A percentile compares a stretch with the other conserved stretches of the same genome.
Conservation (phyloP, 30 jellyfish, hydroid and myxozoan species). For the Pseudorhiza aurosa region DNA sequence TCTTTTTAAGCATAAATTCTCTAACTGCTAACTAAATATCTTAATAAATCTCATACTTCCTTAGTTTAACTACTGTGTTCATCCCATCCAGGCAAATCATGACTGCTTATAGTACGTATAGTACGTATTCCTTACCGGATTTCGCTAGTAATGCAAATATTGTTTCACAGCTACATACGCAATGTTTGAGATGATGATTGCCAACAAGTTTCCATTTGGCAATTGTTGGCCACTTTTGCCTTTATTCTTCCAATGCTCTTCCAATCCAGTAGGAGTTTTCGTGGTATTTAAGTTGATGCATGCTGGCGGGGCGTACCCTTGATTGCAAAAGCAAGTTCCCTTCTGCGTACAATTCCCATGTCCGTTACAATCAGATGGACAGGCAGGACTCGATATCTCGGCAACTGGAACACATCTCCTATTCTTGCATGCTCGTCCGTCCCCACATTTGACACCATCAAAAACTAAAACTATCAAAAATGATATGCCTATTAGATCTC, state of each 20-base stretch:
- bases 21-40: too few relatives aligned
- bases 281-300: not conserved
- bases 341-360: constrained; percentile 75
- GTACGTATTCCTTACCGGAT: too few relatives aligned
- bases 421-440: constrained; percentile 50
- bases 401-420: constrained; percentile 50
- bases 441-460: constrained; percentile 61
- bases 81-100: too few relatives aligned
- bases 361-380: constrained; percentile 66
- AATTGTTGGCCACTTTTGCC: not conserved
- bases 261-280: not conserved
- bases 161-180: too few relatives aligned
- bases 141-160: too few relatives aligned
- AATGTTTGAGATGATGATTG: too few relatives aligned
- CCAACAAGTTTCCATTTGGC: too few relatives aligned
- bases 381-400: constrained; percentile 9
- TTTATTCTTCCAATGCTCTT: not conserved
- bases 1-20: too few relatives aligned
- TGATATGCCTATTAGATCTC: too few relatives aligned
- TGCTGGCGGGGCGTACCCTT: constrained; percentile 3
- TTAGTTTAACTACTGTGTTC: too few relatives aligned
- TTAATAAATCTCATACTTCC: too few relatives aligned
- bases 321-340: constrained; percentile 54
- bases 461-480: constrained; percentile 8
- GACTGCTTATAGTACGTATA: too few relatives aligned